phyloP scores from a whole-genome alignment of 2,113 vertebrate species.

The Rhynchomys soricoides region DNA sequence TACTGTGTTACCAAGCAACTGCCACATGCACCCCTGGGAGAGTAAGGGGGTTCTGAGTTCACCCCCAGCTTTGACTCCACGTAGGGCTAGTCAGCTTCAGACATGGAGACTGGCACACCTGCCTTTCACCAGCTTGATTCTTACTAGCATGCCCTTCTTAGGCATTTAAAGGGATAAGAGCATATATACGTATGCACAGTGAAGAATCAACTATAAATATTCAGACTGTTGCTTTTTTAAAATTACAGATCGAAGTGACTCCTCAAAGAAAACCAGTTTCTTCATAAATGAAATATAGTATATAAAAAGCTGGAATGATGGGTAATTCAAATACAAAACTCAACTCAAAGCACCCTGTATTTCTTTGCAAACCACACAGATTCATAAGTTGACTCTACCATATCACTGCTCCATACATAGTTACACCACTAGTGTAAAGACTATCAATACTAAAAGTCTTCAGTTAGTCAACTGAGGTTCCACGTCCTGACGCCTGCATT shows the following conservation, averaged over 20 bases:
- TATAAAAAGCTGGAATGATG: constrained; percentile 84
- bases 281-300: constrained; percentile 80
- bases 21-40: background rate
- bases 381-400: constrained; percentile 81
- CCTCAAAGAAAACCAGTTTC: constrained; percentile 70
- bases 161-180: constrained; percentile 68
- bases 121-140: background rate
- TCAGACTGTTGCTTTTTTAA: constrained; percentile 60
- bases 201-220: constrained; percentile 77
- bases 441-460: constrained; percentile 77
- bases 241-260: constrained; percentile 79
- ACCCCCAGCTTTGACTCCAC: background rate
- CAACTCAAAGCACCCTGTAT: constrained; percentile 80
- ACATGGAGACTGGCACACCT: background rate
- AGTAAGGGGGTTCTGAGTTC: background rate
- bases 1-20: background rate
- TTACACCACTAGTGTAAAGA: constrained; percentile 82
- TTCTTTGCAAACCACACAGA: constrained; percentile 79
- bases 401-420: constrained; percentile 75
- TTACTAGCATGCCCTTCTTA: constrained; percentile 38
- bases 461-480: constrained; percentile 85
- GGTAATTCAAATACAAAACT: constrained; percentile 86
- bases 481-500: constrained; percentile 82
- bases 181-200: constrained; percentile 62
- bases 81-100: background rate